Base-by-base conservation (phyloP, 2,797 vertebrate genomes). In the Rhinichthys osculus region DNA sequence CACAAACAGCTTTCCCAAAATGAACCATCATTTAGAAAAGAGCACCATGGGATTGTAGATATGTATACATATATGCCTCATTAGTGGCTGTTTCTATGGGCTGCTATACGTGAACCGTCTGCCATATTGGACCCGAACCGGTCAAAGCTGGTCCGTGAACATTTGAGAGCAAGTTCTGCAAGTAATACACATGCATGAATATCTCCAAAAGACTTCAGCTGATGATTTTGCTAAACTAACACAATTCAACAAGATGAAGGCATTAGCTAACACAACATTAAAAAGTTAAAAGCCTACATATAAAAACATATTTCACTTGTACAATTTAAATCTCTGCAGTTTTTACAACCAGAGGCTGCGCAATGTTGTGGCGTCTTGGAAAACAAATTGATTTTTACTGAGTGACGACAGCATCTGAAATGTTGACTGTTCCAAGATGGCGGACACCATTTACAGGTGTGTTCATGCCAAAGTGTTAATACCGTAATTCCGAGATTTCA, bases 1-100 rank as follows among this genome's bases (percentile, higher is more conserved):
- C 40, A 19, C 59, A 67, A 30, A 30, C 59, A 47, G 78, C 7
- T 44, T 80, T 78, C n/a, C n/a, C 44, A 44, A 79, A 79, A 64
- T 79, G 1, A 62, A 5, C 33, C 52, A 40, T 78, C 21, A 16
- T 40, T 59, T 27, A 78, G 52, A 62, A 62, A 78, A 40, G 21
- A 59, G 76, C 76, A 54, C 10, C 7, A 35, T 23, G 19, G 10
- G 47, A 76, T 13, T 54, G 47, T 14, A 27, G 2, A 54, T 54
- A 57, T 16, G 5, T 64, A 27, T 14, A 27, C 11, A 5, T 7
- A 57, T 23, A 23, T 9, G 21, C 21, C 21, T 14, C 2, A 30
- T 14, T 14, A 62, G 4, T 5, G 14, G 0, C n/a, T 14, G 3
- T 64, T 64, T 64, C n/a, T 64, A 64, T 64, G n/a, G n/a, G 59